Evolutionary conservation across 1,140 invertebrate species (phyloP), one percentile per base, ranked within the genome.

Genomic region (Cydia amplana): DNA sequence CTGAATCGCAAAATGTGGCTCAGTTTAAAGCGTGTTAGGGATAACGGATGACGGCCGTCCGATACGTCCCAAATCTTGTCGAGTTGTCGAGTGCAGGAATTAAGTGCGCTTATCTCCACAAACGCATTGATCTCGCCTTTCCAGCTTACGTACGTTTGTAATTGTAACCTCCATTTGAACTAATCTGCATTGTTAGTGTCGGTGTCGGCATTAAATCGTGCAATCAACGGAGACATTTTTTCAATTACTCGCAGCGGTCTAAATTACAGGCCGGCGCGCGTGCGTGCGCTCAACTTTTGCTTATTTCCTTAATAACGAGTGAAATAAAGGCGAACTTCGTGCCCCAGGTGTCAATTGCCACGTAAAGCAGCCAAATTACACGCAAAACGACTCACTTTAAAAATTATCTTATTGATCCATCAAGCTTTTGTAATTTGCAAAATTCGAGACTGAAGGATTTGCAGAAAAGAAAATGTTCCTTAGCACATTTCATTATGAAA

Each of bases 381-480:
- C 55, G 20, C 51, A 55, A 55, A 55, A 55, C 51, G 51, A 3
- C 16, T 55, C 51, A 18, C 51, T 55, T 55, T 55, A 60, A 23
- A 23, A 60, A 77, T 83, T 81, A 85, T 83, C 77, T 82, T 82
- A 85, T 83, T 81, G 78, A 79, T 60, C 55, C 55, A 60, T 60
- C 55, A 60, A 60, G 55, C 55, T 20, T 23, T 60, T 60, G 55
- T 60, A 60, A 51, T 51, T 51, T 51, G 43, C 43, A 4, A n/a
- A 51, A 51, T 60, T 23, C 51, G 51, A 55, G 51, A 60, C 55
- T 60, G n/a, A 70, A 36, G 32, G 28, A 18, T 70, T 28, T 40
- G 36, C 65, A 43, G 32, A 70, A 67, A 67, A 20, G 65, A 70
- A 9, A 60, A 70, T 70, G 32, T 40, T 43, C 65, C 25, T 67